These are phyloP conservation scores for Cantharis nigra DNA, from an alignment of 2,888 invertebrate species.

Conservation along the genomic window DNA sequence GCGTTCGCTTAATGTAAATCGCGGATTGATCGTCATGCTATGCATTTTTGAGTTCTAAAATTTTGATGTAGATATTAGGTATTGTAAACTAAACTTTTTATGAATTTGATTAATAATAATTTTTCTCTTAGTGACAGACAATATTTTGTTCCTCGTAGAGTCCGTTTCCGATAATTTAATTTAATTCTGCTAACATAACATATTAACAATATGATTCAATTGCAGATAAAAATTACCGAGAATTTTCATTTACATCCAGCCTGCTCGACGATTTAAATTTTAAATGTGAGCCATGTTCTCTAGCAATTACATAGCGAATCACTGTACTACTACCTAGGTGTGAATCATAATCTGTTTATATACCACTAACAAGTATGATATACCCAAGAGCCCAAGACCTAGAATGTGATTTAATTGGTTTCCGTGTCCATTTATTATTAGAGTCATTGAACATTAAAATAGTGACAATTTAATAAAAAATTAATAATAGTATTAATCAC, in stretches of 20 bases:
- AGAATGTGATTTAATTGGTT: constrained; percentile 8
- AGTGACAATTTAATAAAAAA: background rate
- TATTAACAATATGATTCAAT: background rate
- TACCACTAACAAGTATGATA: constrained; percentile 4
- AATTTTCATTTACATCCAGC: background rate
- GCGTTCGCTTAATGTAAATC: no score
- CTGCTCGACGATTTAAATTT: background rate
- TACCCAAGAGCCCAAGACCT: background rate
- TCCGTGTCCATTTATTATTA: constrained; percentile 8
- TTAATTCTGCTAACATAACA: background rate
- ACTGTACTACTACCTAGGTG: background rate
- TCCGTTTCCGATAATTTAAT: background rate
- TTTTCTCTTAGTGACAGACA: background rate
- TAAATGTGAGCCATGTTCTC: background rate
- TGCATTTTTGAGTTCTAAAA: no score
- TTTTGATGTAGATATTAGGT: no score
- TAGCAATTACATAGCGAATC: background rate
- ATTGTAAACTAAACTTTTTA: no score
- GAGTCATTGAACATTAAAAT: background rate
- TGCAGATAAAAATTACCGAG: background rate
- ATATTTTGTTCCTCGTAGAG: background rate
- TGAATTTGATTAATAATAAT: no score
- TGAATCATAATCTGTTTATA: constrained; percentile 19
- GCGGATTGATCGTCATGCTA: no score
- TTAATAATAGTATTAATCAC: background rate